Evolutionary conservation across 2,113 vertebrate genomes (phyloP).

Genomic region (Drymodes brunneopygia): DNA sequence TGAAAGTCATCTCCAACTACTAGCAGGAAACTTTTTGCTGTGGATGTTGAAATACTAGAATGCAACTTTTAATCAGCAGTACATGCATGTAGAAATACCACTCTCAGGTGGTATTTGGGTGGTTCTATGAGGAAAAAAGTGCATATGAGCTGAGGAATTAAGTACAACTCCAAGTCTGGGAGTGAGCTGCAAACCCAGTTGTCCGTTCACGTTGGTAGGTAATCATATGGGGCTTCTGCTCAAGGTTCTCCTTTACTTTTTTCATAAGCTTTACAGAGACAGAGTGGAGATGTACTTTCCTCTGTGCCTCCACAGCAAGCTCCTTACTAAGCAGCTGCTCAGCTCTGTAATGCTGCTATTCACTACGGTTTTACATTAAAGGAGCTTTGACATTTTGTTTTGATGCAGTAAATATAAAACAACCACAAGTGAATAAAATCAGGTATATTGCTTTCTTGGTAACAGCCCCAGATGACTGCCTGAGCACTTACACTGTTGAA

Average conservation of each 20-base stretch:
- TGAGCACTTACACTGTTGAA: background rate
- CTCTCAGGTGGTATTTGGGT: too few relatives aligned
- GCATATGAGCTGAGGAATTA: background rate
- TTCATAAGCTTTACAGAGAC: background rate
- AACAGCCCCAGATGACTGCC: background rate
- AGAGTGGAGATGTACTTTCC: background rate
- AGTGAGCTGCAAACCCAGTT: background rate
- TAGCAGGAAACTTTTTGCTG: background rate
- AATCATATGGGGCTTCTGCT: background rate
- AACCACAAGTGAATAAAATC: background rate
- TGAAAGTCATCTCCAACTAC: background rate
- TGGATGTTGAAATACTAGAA: background rate
- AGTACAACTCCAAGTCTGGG: background rate
- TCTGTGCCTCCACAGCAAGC: background rate
- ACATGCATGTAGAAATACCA: background rate
- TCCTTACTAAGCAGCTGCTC: background rate
- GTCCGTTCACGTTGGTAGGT: background rate
- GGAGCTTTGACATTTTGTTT: background rate
- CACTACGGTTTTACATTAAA: background rate
- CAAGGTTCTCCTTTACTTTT: background rate
- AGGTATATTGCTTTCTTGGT: background rate
- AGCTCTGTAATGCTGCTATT: background rate
- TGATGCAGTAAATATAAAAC: background rate
- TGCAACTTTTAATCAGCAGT: background rate
- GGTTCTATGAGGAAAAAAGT: background rate